Evolutionary conservation across 2,888 invertebrate species (phyloP), one percentile per base, ranked within the genome.

Genomic region (Lamproptera curius): DNA sequence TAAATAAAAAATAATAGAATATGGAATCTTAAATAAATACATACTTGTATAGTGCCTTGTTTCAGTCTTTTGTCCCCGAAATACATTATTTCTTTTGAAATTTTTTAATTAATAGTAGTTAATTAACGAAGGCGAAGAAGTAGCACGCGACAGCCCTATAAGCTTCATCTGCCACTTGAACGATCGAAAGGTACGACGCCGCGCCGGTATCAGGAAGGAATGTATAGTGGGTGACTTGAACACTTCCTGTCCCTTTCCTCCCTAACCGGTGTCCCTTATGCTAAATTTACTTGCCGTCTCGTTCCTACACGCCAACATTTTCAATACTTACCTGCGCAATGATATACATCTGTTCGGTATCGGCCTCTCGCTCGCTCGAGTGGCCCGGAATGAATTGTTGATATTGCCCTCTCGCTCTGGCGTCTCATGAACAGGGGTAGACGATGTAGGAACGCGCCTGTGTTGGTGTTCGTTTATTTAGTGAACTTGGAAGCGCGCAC

Each of bases 121-220:
- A 20, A 34, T 42, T 42, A n/a, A 33, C 38, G 44, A 50, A 53
- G 47, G 47, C 46, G 34, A 34, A 39, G 14, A 65, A 62, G 62
- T 62, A 71, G 66, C 63, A 71, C 57, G 71, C 77, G 83, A 72
- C 79, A 84, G 65, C 87, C 87, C 87, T 87, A 75, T 82, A 81
- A 79, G 82, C 82, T 85, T 86, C 86, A 87, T 86, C 87, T 85
- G 86, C 86, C 86, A 87, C 86, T 87, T 85, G 86, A 87, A 81
- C 86, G 87, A 86, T 87, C 86, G 87, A 87, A 87, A 86, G 87
- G 87, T 86, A 87, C 84, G 81, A 78, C 67, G 73, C 70, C 72
- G 73, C 74, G 78, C 79, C 81, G 81, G 85, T 86, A 87, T 86
- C 85, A 85, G 85, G 83, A 85, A 86, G 87, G 87, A 87, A 87